A percentile compares a stretch with the other conserved stretches of the same genome.
Evolutionary conservation across 2,888 invertebrate species (phyloP).

Genomic region (Ephialtes manifestator): DNA sequence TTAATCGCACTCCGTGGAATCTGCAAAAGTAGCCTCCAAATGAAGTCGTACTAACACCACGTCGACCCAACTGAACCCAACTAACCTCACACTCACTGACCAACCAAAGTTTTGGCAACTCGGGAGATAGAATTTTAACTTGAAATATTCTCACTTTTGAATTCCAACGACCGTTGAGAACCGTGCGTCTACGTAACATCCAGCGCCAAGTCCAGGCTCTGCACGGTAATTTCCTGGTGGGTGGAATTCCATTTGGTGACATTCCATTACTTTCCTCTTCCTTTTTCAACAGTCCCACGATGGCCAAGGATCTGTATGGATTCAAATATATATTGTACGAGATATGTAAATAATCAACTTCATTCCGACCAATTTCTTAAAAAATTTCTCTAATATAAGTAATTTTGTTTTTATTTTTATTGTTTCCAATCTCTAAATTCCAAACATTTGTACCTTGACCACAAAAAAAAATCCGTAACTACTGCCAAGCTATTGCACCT

Average conservation of each 20-base stretch:
- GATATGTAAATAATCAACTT: background rate
- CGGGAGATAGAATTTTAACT: conserved; percentile 44
- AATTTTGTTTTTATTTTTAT: background rate
- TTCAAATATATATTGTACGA: background rate
- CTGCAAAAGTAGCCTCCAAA: conserved; percentile 46
- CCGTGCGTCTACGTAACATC: conserved; percentile 6
- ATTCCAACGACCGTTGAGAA: conserved; percentile 41
- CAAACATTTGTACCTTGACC: too few relatives aligned
- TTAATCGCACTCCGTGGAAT: conserved; percentile 63
- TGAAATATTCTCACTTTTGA: conserved; percentile 40
- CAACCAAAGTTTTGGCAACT: conserved; percentile 34
- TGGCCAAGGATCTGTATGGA: background rate
- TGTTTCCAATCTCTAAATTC: too few relatives aligned
- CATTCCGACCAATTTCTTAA: background rate
- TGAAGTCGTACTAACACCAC: conserved; percentile 44
- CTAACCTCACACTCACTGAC: conserved; percentile 29
- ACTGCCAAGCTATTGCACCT: too few relatives aligned
- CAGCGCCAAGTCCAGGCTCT: conserved; percentile 25
- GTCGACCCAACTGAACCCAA: background rate
- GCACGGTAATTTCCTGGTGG: conserved; percentile 59
- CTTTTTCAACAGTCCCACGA: background rate
- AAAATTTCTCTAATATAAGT: background rate
- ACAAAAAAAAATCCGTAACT: too few relatives aligned
- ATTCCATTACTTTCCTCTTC: conserved; percentile 35
- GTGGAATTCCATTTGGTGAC: conserved; percentile 64